These are phyloP conservation scores for Agrilus mali DNA, from an alignment of 2,888 invertebrate species.

Conservation along the genomic window DNA sequence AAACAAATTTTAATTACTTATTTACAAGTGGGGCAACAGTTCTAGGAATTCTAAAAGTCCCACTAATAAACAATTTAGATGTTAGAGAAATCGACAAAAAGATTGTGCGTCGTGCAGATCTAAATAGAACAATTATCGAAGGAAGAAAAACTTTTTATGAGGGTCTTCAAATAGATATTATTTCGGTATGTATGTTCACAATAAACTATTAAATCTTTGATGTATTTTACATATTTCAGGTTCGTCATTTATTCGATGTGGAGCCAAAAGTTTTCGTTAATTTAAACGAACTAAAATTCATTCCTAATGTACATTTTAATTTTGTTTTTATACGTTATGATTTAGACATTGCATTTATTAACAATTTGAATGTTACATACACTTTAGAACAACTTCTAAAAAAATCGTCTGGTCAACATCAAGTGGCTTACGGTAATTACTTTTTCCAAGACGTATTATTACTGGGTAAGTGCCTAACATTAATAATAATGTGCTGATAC, in stretches of 20 bases:
- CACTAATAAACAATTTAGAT: slow-evolving; percentile 18
- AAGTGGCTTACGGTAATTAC: slow-evolving; percentile 20
- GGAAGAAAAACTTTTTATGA: slow-evolving; percentile 25
- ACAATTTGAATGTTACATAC: slow-evolving; percentile 20
- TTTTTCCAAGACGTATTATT: slow-evolving; percentile 21
- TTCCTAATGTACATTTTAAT: slow-evolving; percentile 23
- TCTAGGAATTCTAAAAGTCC: slow-evolving; percentile 13
- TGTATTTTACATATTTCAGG: slow-evolving; percentile 16
- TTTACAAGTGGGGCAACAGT: slow-evolving; percentile 10
- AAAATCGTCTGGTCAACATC: slow-evolving; percentile 13
- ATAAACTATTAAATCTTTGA: not conserved
- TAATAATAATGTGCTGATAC: not conserved
- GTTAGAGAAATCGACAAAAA: slow-evolving; percentile 18
- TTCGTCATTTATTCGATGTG: slow-evolving; percentile 17
- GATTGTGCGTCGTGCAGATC: slow-evolving; percentile 18
- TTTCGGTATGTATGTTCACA: slow-evolving; percentile 21
- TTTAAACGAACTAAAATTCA: slow-evolving; percentile 14
- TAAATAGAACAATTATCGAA: slow-evolving; percentile 15
- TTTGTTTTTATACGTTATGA: slow-evolving; percentile 19
- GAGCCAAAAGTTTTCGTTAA: slow-evolving; percentile 23
- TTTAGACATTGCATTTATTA: slow-evolving; percentile 21
- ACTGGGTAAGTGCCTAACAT: slow-evolving; percentile 14
- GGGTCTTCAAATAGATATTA: slow-evolving; percentile 22
- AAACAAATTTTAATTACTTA: slow-evolving; percentile 20
- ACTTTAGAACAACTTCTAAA: slow-evolving; percentile 23